Conservation (phyloP, 2,888 invertebrate species). For the Elysia crispata region DNA sequence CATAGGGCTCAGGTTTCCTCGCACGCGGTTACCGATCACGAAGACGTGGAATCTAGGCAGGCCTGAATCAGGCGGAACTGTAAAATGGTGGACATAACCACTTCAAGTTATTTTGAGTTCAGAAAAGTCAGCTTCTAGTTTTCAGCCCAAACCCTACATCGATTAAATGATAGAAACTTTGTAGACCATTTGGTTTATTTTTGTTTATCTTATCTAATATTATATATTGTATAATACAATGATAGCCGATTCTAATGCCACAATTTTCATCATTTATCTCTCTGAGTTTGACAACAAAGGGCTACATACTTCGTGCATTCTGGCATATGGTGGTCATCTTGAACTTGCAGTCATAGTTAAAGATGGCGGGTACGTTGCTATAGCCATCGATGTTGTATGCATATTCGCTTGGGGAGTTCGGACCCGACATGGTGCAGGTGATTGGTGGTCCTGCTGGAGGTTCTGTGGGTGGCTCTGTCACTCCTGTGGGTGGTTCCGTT, state of each 20-base stretch:
- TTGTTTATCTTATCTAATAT: too few relatives aligned
- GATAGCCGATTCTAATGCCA: too few relatives aligned
- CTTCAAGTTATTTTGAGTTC: neutral
- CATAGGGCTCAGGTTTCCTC: neutral
- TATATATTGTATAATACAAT: too few relatives aligned
- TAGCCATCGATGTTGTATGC: neutral
- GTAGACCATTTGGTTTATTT: too few relatives aligned
- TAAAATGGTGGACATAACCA: neutral
- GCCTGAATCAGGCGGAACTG: neutral
- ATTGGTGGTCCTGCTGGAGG: neutral
- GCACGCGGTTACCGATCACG: neutral
- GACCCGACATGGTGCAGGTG: constrained; percentile 43
- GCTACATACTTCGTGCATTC: neutral
- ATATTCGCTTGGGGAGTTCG: neutral
- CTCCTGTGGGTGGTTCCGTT: too few relatives aligned
- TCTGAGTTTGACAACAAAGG: neutral
- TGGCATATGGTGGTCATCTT: neutral
- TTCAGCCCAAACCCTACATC: too few relatives aligned
- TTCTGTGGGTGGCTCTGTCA: too few relatives aligned
- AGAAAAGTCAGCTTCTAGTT: neutral
- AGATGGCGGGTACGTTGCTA: constrained; percentile 1
- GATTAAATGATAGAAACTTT: too few relatives aligned
- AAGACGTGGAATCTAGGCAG: constrained; percentile 5
- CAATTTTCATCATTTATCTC: too few relatives aligned
- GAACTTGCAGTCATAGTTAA: constrained; percentile 23